A percentile compares a stretch with the other conserved stretches of the same genome.
These are phyloP conservation scores for Scortum barcoo DNA, from an alignment of 2,113 vertebrate genomes.

Conservation along the genomic window DNA sequence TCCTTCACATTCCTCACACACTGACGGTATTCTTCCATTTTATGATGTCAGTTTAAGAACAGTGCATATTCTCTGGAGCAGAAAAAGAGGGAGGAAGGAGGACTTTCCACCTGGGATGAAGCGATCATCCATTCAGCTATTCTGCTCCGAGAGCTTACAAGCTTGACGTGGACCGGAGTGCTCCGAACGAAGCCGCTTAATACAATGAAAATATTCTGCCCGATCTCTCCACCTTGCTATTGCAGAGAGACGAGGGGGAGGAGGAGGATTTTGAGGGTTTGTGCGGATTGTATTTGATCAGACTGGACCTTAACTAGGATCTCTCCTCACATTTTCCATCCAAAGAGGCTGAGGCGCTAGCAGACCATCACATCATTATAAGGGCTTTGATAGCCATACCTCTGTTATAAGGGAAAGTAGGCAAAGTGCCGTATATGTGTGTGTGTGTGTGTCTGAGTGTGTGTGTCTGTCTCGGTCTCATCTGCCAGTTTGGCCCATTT, in stretches of 20 bases:
- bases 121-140: conserved; percentile 51
- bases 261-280: conserved; percentile 47
- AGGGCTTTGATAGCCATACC: conserved; percentile 72
- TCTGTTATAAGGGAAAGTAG: conserved; percentile 74
- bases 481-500: conserved; percentile 37
- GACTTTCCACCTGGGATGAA: conserved; percentile 65
- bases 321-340: conserved; percentile 77
- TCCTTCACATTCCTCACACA: conserved; percentile 40
- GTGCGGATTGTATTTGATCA: conserved; percentile 69
- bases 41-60: conserved; percentile 53
- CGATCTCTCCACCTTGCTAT: conserved; percentile 48
- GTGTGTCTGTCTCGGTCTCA: conserved; percentile 8
- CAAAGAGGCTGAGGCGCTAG: conserved; percentile 72
- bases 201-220: conserved; percentile 54
- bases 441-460: conserved; percentile 4
- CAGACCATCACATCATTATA: conserved; percentile 85
- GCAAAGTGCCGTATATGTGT: conserved; percentile 59
- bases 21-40: conserved; percentile 60
- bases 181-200: conserved; percentile 46
- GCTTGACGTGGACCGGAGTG: conserved; percentile 52
- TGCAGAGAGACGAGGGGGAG: conserved; percentile 2
- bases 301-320: conserved; percentile 68
- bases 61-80: conserved; percentile 19
- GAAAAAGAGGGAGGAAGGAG: conserved; percentile 45
- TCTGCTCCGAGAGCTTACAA: conserved; percentile 47